A percentile compares a stretch with the other conserved stretches of the same genome.
These are phyloP conservation scores for Halcyon badia DNA, from an alignment of 2,797 vertebrate species.

Conservation along the genomic window DNA sequence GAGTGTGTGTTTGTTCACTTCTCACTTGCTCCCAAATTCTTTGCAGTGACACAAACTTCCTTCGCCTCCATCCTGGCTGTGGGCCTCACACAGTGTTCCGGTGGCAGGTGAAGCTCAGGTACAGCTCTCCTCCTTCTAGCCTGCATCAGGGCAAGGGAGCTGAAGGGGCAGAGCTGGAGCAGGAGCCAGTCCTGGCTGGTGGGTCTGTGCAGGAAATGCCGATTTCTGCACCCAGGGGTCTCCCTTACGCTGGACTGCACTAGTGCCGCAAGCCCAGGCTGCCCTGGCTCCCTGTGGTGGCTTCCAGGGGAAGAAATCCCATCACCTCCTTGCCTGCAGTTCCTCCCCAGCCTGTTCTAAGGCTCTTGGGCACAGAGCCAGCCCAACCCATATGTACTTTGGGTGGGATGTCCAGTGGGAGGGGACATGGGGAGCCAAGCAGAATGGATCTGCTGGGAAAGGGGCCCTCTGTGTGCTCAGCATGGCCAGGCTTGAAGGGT, in stretches of 20 bases:
- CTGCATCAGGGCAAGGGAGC: not conserved
- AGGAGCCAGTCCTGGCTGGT: not conserved
- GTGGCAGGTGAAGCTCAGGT: conserved; percentile 99
- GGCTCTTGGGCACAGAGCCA: not conserved
- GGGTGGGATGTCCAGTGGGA: not conserved
- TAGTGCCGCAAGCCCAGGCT: not conserved
- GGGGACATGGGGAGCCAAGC: not conserved
- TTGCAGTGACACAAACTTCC: conserved; percentile 90
- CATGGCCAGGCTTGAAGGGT: rapidly evolving
- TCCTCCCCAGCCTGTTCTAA: not conserved
- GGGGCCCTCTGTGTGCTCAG: not conserved
- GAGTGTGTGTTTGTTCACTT: not conserved
- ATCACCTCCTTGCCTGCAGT: not conserved
- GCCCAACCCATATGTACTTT: not conserved
- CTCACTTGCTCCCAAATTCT: conserved; percentile 7
- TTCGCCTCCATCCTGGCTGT: conserved; percentile 91
- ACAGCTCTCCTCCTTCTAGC: not conserved
- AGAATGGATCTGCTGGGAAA: not conserved
- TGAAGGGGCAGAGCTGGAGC: not conserved
- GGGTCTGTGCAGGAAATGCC: not conserved
- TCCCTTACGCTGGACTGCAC: not conserved
- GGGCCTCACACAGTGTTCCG: conserved; percentile 93
- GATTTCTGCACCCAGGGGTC: not conserved
- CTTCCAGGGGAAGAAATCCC: not conserved
- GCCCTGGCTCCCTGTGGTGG: not conserved